phyloP scores from a whole-genome alignment of 2,113 vertebrate genomes.

The Dunckerocampus dactyliophorus region DNA sequence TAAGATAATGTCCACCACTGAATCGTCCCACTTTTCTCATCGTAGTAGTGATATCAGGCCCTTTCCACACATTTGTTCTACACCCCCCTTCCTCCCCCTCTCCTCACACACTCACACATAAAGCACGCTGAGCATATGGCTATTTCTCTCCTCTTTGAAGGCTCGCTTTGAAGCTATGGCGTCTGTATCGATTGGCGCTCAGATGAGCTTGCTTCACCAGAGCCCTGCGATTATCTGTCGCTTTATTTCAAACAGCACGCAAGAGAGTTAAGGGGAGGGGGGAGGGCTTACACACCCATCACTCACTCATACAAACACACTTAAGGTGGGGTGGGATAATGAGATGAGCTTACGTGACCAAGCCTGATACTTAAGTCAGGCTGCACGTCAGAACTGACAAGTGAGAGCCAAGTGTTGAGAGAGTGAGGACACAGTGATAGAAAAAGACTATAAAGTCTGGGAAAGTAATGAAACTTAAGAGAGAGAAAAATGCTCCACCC shows the following conservation, averaged over 20 bases:
- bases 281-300: conserved; percentile 64
- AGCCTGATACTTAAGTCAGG: conserved; percentile 66
- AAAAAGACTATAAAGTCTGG: conserved; percentile 53
- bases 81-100: conserved; percentile 9
- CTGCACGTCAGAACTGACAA: conserved; percentile 61
- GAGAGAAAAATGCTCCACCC: conserved; percentile 27
- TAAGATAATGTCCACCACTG: too few relatives aligned
- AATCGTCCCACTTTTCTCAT: too few relatives aligned
- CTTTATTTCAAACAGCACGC: conserved; percentile 73
- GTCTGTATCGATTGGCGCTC: conserved; percentile 69
- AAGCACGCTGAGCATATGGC: conserved; percentile 61
- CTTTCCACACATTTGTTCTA: conserved; percentile 25
- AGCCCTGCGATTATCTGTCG: conserved; percentile 74
- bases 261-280: conserved; percentile 26
- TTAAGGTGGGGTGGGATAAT: conserved; percentile 58
- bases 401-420: conserved; percentile 54
- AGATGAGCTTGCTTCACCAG: conserved; percentile 67
- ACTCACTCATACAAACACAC: conserved; percentile 53
- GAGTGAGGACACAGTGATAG: conserved; percentile 51
- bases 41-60: background rate
- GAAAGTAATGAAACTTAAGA: conserved; percentile 65
- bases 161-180: conserved; percentile 70
- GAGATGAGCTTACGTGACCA: conserved; percentile 61
- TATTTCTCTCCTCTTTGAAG: conserved; percentile 68
- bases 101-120: conserved; percentile 7